Conservation (phyloP, 2,888 invertebrate genomes). For the Apotomis betuletana region DNA sequence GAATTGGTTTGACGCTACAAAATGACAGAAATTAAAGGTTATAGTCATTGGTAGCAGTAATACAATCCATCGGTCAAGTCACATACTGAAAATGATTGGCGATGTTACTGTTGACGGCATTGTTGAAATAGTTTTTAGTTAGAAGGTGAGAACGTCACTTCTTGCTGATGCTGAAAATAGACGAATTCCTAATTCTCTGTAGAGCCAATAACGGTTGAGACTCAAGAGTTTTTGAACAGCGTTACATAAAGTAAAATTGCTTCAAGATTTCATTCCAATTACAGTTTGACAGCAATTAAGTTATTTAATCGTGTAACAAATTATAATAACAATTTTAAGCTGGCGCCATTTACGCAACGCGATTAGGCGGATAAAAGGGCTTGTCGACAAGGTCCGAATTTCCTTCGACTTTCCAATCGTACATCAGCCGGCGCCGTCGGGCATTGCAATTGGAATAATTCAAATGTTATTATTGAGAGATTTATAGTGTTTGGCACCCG, state of each 20-base stretch:
- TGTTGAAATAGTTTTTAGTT: too few species aligned
- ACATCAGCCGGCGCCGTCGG: slow-evolving; percentile 43
- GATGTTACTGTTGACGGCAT: too few species aligned
- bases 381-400: slow-evolving; percentile 52
- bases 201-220: background rate
- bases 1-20: too few species aligned
- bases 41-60: too few species aligned
- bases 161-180: too few species aligned
- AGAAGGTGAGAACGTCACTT: too few species aligned
- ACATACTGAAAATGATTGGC: too few species aligned
- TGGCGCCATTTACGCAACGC: slow-evolving; percentile 56
- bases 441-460: slow-evolving; percentile 45
- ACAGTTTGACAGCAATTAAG: slow-evolving; percentile 39
- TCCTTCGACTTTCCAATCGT: slow-evolving; percentile 50
- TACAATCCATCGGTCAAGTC: too few species aligned
- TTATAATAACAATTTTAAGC: slow-evolving; percentile 53
- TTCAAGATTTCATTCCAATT: slow-evolving; percentile 39
- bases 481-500: slow-evolving; percentile 61
- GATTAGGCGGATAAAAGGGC: slow-evolving; percentile 56
- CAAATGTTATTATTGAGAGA: slow-evolving; percentile 45
- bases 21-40: too few species aligned
- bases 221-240: background rate
- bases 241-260: slow-evolving; percentile 38
- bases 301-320: slow-evolving; percentile 40
- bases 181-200: too few species aligned